Evolutionary conservation across 2,888 invertebrate species (phyloP).

Genomic region (Heliconius charithonia): DNA sequence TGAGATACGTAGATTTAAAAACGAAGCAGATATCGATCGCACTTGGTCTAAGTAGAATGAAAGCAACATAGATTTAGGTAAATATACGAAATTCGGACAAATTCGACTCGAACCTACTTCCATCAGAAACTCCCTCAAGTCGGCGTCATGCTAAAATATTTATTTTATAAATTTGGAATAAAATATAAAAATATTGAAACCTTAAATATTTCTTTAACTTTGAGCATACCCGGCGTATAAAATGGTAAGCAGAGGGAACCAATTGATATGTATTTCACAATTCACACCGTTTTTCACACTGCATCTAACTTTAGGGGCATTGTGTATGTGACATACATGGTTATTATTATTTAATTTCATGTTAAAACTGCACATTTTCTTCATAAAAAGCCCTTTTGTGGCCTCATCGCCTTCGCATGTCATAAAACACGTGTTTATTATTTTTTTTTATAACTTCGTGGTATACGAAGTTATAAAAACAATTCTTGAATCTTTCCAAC

Average conservation of each 20-base stretch:
- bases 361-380: too few relatives aligned
- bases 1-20: too few relatives aligned
- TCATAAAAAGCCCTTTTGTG: not conserved
- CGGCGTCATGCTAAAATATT: not conserved
- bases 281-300: not conserved
- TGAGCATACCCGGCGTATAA: not conserved
- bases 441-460: not conserved
- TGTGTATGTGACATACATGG: not conserved
- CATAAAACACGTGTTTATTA: not conserved
- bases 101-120: not conserved
- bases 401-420: conserved; percentile 6
- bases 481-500: too few relatives aligned
- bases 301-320: not conserved
- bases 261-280: not conserved
- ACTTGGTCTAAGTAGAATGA: too few relatives aligned
- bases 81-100: not conserved
- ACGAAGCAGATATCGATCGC: too few relatives aligned
- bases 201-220: not conserved
- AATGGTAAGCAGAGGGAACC: not conserved
- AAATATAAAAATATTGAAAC: too few relatives aligned
- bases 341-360: not conserved
- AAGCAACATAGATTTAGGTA: too few relatives aligned
- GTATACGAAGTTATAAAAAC: too few relatives aligned
- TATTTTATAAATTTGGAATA: too few relatives aligned
- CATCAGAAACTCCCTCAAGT: not conserved